Evolutionary conservation across 2,797 vertebrate species (phyloP).

Genomic region (Delichon dasypus): DNA sequence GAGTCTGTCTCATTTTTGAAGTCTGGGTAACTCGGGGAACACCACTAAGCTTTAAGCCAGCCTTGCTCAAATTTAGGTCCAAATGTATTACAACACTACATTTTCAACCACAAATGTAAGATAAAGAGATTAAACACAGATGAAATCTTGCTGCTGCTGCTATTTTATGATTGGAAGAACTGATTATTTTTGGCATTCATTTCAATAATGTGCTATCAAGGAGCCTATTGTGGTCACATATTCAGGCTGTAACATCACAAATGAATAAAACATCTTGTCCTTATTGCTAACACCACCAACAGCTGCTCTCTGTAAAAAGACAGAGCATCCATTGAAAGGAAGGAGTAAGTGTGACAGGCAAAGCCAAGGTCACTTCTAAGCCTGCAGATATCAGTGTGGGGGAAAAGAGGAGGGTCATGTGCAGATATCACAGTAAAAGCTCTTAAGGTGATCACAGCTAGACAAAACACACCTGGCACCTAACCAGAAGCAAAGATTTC

Average conservation of each 20-base stretch:
- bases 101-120: not conserved
- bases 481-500: not conserved
- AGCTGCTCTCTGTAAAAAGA: conserved; percentile 2
- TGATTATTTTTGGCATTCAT: not conserved
- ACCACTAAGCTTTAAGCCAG: not conserved
- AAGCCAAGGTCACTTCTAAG: not conserved
- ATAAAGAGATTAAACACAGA: not conserved
- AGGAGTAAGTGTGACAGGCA: not conserved
- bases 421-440: not conserved
- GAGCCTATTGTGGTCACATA: not conserved
- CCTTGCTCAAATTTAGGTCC: not conserved
- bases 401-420: not conserved
- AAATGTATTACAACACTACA: not conserved
- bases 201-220: not conserved
- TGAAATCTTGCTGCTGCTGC: not conserved
- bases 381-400: not conserved
- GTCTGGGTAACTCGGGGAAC: not conserved
- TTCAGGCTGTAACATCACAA: conserved; percentile 15
- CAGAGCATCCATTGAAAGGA: not conserved
- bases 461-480: not conserved
- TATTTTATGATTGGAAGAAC: not conserved
- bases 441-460: not conserved
- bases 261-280: conserved; percentile 43
- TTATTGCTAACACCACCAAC: conserved; percentile 12
- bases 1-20: not conserved